These are phyloP conservation scores for Mylabris sibirica DNA, from an alignment of 2,888 invertebrate species.

Conservation along the genomic window DNA sequence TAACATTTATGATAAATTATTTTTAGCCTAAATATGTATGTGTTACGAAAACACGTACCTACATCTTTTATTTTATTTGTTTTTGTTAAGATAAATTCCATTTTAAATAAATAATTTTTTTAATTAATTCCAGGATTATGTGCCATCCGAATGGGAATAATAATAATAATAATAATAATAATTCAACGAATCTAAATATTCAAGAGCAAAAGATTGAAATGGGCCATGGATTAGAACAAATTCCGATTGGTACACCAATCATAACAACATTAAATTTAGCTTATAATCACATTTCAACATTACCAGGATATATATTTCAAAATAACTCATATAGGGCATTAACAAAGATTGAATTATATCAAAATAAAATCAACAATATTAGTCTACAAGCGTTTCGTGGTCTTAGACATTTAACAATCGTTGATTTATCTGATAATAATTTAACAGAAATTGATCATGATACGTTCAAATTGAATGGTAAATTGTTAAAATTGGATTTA, in stretches of 20 bases:
- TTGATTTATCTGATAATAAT: slow-evolving; percentile 56
- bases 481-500: slow-evolving; percentile 53
- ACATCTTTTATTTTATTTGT: neutral
- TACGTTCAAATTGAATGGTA: slow-evolving; percentile 52
- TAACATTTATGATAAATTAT: neutral
- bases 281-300: slow-evolving; percentile 51
- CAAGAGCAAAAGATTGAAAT: slow-evolving; percentile 32
- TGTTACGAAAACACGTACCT: neutral
- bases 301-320: slow-evolving; percentile 51
- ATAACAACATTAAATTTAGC: slow-evolving; percentile 48
- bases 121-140: neutral
- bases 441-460: slow-evolving; percentile 51
- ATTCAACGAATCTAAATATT: slow-evolving; percentile 9
- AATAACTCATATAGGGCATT: slow-evolving; percentile 51
- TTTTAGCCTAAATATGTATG: slow-evolving; percentile 2
- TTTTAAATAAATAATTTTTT: neutral
- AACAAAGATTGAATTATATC: slow-evolving; percentile 50
- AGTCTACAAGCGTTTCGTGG: slow-evolving; percentile 53
- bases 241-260: slow-evolving; percentile 48
- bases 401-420: slow-evolving; percentile 45
- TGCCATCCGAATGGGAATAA: neutral
- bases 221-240: slow-evolving; percentile 44
- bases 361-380: slow-evolving; percentile 53
- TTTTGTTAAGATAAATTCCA: neutral
- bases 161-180: neutral